Conservation (phyloP, 2,797 vertebrate genomes). For the Clarias platycephalus region DNA sequence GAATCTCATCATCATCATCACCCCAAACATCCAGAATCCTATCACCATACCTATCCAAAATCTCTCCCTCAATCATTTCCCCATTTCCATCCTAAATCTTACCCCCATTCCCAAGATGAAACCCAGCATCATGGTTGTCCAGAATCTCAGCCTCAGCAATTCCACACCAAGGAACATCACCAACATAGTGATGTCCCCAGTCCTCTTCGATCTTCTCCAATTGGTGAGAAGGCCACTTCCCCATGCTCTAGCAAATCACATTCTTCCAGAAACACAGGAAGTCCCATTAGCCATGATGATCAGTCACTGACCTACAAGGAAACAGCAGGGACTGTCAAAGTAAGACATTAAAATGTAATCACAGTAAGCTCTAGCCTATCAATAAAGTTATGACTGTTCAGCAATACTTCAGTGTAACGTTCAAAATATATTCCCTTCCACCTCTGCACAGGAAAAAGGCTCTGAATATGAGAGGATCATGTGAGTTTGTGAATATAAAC, state of each 20-base stretch:
- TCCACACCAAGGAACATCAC: constrained; percentile 41
- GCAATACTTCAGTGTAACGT: background rate
- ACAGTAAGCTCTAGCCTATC: background rate
- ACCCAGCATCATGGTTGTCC: constrained; percentile 3
- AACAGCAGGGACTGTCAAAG: background rate
- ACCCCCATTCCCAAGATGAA: background rate
- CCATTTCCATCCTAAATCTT: constrained; percentile 16
- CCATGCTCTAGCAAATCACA: constrained; percentile 53
- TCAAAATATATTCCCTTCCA: constrained; percentile 30
- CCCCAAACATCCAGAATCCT: constrained; percentile 17
- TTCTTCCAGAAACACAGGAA: constrained; percentile 55
- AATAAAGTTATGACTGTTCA: background rate
- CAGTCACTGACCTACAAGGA: constrained; percentile 42
- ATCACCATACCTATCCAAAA: constrained; percentile 36
- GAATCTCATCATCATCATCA: constrained; percentile 25
- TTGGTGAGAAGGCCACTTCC: constrained; percentile 45
- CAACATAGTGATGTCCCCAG: constrained; percentile 41
- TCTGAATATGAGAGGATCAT: constrained; percentile 66
- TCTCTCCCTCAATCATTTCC: constrained; percentile 16
- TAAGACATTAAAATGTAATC: constrained; percentile 33
- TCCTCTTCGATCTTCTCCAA: constrained; percentile 44
- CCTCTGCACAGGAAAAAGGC: constrained; percentile 63
- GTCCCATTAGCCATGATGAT: constrained; percentile 62
- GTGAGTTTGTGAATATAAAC: constrained; percentile 65
- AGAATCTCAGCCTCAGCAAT: constrained; percentile 34